These are phyloP conservation scores for Grus americana DNA, from an alignment of 2,113 vertebrate species.

Conservation along the genomic window DNA sequence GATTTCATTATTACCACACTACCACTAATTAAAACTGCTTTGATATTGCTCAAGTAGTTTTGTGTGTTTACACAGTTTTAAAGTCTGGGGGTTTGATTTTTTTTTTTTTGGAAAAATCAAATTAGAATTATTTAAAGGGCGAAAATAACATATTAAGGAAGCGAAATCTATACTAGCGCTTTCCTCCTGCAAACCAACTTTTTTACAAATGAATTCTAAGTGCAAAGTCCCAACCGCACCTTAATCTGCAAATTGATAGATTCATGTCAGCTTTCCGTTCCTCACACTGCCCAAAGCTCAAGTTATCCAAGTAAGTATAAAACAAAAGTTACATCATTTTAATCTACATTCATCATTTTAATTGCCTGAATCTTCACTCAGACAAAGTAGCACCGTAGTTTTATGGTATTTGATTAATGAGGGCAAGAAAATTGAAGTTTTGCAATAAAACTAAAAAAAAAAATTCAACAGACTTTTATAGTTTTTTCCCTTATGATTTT, in stretches of 20 bases:
- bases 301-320: slow-evolving; percentile 63
- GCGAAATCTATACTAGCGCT: background rate
- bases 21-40: slow-evolving; percentile 92
- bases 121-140: background rate
- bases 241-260: slow-evolving; percentile 48
- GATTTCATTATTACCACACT: slow-evolving; percentile 90
- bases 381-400: slow-evolving; percentile 80
- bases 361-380: slow-evolving; percentile 75
- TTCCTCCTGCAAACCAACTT: background rate
- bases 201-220: background rate
- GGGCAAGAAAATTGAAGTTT: slow-evolving; percentile 87
- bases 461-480: slow-evolving; percentile 84
- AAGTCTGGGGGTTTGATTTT: background rate
- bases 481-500: slow-evolving; percentile 86
- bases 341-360: slow-evolving; percentile 80
- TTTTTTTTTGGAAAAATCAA: slow-evolving; percentile 13
- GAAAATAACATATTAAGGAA: background rate
- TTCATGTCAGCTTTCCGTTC: slow-evolving; percentile 38
- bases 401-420: slow-evolving; percentile 87
- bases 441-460: slow-evolving; percentile 81
- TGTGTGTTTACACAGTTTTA: slow-evolving; percentile 81
- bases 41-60: slow-evolving; percentile 88
- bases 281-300: slow-evolving; percentile 52
- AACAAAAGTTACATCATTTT: slow-evolving; percentile 79
- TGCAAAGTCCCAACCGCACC: background rate